phyloP scores from a whole-genome alignment of 2,888 invertebrate species.

The Cephus rjabovi region DNA sequence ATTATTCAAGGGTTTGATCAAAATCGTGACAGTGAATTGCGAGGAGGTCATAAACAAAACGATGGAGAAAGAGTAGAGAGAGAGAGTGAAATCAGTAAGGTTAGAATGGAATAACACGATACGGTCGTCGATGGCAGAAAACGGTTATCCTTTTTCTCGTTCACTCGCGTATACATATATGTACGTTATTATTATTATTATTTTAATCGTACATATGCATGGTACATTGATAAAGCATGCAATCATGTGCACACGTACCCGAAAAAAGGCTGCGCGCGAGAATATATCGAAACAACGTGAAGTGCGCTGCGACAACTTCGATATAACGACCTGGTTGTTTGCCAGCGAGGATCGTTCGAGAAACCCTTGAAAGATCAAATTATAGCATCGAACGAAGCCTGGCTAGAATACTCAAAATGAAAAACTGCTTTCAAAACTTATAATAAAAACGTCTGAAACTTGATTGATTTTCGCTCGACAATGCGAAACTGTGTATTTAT shows the following conservation, averaged over 20 bases:
- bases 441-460: constrained; percentile 42
- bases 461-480: neutral
- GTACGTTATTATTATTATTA: neutral
- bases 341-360: neutral
- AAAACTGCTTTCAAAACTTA: constrained; percentile 52
- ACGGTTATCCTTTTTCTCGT: neutral
- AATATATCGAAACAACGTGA: neutral
- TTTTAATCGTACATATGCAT: neutral
- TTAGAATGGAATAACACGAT: neutral
- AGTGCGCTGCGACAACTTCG: neutral
- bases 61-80: neutral
- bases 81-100: neutral
- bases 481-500: neutral
- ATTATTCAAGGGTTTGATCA: neutral
- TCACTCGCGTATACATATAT: neutral
- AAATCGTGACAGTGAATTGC: neutral
- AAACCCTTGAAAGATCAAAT: constrained; percentile 33
- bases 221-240: neutral
- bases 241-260: neutral
- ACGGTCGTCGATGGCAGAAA: neutral
- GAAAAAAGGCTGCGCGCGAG: neutral
- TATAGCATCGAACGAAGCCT: constrained; percentile 51
- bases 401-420: constrained; percentile 48
- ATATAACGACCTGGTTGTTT: neutral
- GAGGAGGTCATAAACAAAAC: neutral